phyloP scores from a whole-genome alignment of 2,888 invertebrate species.

The Dynastes tityus region DNA sequence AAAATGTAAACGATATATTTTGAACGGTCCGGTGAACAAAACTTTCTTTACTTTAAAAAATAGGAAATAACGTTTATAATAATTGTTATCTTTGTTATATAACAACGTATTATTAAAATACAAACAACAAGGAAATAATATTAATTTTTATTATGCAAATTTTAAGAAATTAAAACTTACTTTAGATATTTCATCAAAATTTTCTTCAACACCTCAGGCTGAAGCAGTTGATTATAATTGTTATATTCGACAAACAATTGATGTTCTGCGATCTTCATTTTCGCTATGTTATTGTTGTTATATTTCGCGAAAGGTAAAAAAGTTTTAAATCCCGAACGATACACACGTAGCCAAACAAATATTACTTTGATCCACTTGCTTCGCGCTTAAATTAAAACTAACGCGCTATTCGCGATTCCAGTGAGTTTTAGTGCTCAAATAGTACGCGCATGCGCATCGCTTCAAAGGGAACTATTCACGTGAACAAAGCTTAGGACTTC shows the following conservation, averaged over 20 bases:
- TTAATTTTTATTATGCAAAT: not conserved
- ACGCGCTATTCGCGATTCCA: not conserved
- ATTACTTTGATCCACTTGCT: not conserved
- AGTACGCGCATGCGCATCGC: constrained; percentile 6
- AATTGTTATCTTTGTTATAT: constrained; percentile 23
- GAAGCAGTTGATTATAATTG: constrained; percentile 44
- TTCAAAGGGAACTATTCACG: not conserved
- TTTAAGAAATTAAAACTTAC: constrained; percentile 36
- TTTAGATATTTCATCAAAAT: constrained; percentile 50
- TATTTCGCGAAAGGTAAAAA: not conserved
- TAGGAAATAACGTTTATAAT: constrained; percentile 18
- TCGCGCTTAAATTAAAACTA: constrained; percentile 10
- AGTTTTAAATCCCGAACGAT: not conserved
- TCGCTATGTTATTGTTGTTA: not conserved
- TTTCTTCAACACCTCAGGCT: constrained; percentile 46
- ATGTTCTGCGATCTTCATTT: constrained; percentile 36
- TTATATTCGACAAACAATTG: constrained; percentile 20
- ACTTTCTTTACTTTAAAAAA: constrained; percentile 21
- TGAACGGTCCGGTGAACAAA: constrained; percentile 4
- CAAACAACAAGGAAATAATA: constrained; percentile 5
- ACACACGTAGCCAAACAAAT: not conserved
- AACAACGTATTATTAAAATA: constrained; percentile 10
- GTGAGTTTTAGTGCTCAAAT: constrained; percentile 24
- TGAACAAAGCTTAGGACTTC: not conserved
- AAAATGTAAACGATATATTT: not conserved